Evolutionary conservation across 2,113 vertebrate species (phyloP), one percentile per base, ranked within the genome.

Genomic region (Malurus melanocephalus): DNA sequence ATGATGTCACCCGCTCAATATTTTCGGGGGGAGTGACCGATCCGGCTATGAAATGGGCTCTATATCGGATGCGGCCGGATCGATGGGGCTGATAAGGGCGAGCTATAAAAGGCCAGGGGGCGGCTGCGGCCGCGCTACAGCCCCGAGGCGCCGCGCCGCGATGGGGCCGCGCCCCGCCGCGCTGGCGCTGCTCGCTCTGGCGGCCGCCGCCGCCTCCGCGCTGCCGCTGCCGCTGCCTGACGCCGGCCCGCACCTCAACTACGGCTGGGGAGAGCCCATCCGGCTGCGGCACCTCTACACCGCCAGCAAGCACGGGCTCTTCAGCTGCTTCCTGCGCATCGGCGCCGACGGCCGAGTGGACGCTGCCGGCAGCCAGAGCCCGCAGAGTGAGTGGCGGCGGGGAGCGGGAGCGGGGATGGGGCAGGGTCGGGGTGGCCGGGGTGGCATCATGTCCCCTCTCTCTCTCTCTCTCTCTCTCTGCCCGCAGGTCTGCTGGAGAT

Each of bases 401-500:
- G 1, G 22, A 35, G 7, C 33, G 76, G 40, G 32, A 4, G 1
- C 4, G 79, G 19, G 42, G 6, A 6, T 0, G 19, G 19, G 35
- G 27, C 1, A 23, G 51, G 40, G 51, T 4, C 3, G 48, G 66
- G 33, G 18, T 26, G 7, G 46, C 53, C 35, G 33, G 18, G 26
- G 16, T 53, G 21, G 81, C 55, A 12, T 24, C 11, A 16, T 79
- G 49, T n/a, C 18, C 19, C 42, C 21, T 7, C 28, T 60, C 26
- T 30, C 38, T 57, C 26, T 30, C 38, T 57, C 5, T 30, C 7
- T 53, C 17, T 64, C 27, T 86, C 46, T 80, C 32, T 84, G 19
- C 32, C 75, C 73, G 43, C 93, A 99, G 99, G 98, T 96, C 93
- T 99, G 90, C 89, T 99, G 93, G 99, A 99, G 95, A 99, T 99